Percentiles rank a stretch among this genome's conserved stretches.
phyloP scores from a whole-genome alignment of 2,888 invertebrate genomes.

The Romanomermis culicivorax region DNA sequence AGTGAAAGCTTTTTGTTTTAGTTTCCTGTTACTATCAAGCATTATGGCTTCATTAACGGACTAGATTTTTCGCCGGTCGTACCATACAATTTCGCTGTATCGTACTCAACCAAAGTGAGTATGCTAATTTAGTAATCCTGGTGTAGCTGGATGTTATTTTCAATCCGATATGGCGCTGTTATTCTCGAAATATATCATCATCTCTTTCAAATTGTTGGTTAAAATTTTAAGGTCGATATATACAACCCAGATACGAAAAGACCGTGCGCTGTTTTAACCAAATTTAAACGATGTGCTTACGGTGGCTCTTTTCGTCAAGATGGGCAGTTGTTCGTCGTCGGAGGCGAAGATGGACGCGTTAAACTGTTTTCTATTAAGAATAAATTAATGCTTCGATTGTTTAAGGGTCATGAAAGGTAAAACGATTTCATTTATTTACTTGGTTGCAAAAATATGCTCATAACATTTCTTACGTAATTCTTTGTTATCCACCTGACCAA shows the following conservation, averaged over 20 bases:
- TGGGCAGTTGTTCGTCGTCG: slow-evolving; percentile 41
- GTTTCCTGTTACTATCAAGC: slow-evolving; percentile 67
- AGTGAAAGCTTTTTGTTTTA: slow-evolving; percentile 28
- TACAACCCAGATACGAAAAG: slow-evolving; percentile 66
- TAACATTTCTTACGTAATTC: too few species aligned
- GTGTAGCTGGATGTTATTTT: too few species aligned
- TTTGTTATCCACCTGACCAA: too few species aligned
- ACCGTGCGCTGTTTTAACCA: slow-evolving; percentile 53
- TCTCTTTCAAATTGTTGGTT: slow-evolving; percentile 6
- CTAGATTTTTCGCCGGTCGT: slow-evolving; percentile 67
- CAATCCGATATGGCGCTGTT: too few species aligned
- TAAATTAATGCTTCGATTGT: slow-evolving; percentile 57
- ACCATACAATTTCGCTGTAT: slow-evolving; percentile 70
- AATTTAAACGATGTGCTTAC: slow-evolving; percentile 30
- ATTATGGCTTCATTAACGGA: slow-evolving; percentile 70
- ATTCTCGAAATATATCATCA: slow-evolving; percentile 18
- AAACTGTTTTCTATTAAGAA: slow-evolving; percentile 68
- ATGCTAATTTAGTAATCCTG: too few species aligned
- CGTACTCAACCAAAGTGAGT: slow-evolving; percentile 72
- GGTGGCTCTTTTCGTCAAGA: slow-evolving; percentile 31
- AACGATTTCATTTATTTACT: not conserved
- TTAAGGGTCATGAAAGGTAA: slow-evolving; percentile 52
- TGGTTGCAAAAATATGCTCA: not conserved
- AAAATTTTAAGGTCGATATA: slow-evolving; percentile 37
- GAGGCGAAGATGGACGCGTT: slow-evolving; percentile 65